phyloP scores from a whole-genome alignment of 2,888 invertebrate species.

The Falcaria lacertinaria region DNA sequence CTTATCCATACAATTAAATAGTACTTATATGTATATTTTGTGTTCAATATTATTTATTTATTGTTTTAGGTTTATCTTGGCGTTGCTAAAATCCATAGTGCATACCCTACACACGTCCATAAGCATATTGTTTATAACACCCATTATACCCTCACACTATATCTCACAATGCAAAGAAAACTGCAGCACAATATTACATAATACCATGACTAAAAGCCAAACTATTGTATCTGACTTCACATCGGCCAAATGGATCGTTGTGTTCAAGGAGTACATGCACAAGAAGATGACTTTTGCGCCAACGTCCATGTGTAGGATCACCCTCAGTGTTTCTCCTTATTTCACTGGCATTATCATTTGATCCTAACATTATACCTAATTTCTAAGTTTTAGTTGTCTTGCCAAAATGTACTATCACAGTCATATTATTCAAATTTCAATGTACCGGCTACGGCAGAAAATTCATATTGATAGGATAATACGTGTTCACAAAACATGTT shows the following conservation, averaged over 20 bases:
- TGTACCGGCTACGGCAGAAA: neutral
- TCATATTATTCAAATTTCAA: neutral
- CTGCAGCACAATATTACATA: constrained; percentile 35
- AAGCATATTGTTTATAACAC: constrained; percentile 47
- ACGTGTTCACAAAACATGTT: too few relatives aligned
- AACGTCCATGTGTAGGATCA: constrained; percentile 68
- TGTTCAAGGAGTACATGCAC: constrained; percentile 66
- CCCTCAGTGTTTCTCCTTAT: constrained; percentile 62
- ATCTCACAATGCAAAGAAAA: constrained; percentile 48
- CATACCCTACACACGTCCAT: constrained; percentile 51
- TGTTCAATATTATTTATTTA: constrained; percentile 35
- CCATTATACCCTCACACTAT: constrained; percentile 39
- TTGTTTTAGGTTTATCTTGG: constrained; percentile 77
- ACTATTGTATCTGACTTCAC: constrained; percentile 36
- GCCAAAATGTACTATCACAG: neutral
- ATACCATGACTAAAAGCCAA: constrained; percentile 38
- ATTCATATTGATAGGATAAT: too few relatives aligned
- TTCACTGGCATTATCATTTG: constrained; percentile 65
- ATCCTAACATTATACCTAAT: constrained; percentile 11
- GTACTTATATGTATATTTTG: neutral
- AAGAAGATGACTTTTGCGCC: constrained; percentile 70
- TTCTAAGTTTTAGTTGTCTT: constrained; percentile 5
- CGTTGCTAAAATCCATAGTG: constrained; percentile 58
- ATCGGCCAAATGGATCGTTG: constrained; percentile 54
- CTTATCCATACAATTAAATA: neutral